A percentile compares a stretch with the other conserved stretches of the same genome.
phyloP scores from a whole-genome alignment of 2,113 vertebrate genomes.

The Corythoichthys haematopterus region DNA sequence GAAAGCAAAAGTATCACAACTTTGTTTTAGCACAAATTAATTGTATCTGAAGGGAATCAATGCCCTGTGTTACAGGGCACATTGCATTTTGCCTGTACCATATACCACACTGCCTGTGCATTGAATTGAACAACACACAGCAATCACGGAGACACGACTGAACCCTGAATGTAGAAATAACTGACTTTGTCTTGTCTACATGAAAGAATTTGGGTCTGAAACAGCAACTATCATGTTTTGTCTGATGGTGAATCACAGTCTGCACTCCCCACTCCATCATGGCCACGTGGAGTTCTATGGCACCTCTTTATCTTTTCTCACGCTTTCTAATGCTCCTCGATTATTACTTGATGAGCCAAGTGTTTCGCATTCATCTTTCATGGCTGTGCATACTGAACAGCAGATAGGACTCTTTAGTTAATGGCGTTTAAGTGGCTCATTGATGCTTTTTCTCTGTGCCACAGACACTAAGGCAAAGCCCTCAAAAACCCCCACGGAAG shows the following conservation, averaged over 20 bases:
- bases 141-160: not conserved
- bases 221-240: not conserved
- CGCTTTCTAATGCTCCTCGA: constrained; percentile 1
- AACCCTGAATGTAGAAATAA: not conserved
- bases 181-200: constrained; percentile 2
- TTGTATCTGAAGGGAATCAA: not conserved
- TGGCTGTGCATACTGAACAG: constrained; percentile 27
- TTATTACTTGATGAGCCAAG: constrained; percentile 5
- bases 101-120: not conserved
- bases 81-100: not conserved
- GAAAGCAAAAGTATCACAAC: not conserved
- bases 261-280: not conserved
- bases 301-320: constrained; percentile 6
- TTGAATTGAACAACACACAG: not conserved
- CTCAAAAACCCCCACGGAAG: constrained; percentile 17
- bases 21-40: not conserved
- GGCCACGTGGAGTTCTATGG: constrained; percentile 7
- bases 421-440: constrained; percentile 35
- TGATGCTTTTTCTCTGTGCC: constrained; percentile 20
- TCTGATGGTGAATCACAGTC: not conserved
- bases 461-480: constrained; percentile 20
- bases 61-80: not conserved
- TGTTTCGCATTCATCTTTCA: constrained; percentile 24
- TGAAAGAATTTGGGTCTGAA: constrained; percentile 3
- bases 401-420: constrained; percentile 33